Percentiles rank a stretch among this genome's conserved stretches.
These are phyloP conservation scores for Amazona vittata DNA, from an alignment of 2,113 vertebrate genomes.

Conservation along the genomic window DNA sequence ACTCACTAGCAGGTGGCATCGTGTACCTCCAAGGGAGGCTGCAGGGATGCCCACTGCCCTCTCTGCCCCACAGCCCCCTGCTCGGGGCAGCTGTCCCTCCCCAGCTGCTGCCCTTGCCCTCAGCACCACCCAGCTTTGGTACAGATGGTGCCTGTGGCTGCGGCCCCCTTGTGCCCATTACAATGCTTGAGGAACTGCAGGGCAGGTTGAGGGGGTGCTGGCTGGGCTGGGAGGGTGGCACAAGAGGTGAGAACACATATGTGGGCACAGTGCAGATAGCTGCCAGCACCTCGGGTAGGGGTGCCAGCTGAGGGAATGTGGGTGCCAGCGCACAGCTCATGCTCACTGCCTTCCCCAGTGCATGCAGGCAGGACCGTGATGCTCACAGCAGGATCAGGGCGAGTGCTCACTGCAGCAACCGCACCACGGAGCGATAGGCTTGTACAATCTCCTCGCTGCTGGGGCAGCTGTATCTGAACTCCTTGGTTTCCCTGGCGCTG, in stretches of 20 bases:
- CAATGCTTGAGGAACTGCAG: background rate
- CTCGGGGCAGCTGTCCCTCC: background rate
- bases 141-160: rapidly evolving
- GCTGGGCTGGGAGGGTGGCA: background rate
- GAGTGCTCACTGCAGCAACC: background rate
- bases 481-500: constrained; percentile 75
- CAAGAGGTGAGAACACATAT: rapidly evolving
- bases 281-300: background rate
- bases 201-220: background rate
- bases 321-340: background rate
- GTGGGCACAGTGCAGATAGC: background rate
- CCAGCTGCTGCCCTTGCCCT: background rate
- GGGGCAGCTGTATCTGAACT: constrained; percentile 89
- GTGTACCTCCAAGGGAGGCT: background rate
- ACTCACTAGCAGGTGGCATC: rapidly evolving
- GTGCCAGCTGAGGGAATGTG: background rate
- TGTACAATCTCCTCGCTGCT: constrained; percentile 81
- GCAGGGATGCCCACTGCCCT: background rate
- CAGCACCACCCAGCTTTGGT: background rate
- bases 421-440: constrained; percentile 84
- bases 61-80: background rate
- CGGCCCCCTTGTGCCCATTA: background rate
- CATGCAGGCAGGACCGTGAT: background rate
- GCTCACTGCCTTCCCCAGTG: background rate
- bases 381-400: background rate